Evolutionary conservation across 2,113 vertebrate species (phyloP), one percentile per base, ranked within the genome.

Genomic region (Delphinus delphis): DNA sequence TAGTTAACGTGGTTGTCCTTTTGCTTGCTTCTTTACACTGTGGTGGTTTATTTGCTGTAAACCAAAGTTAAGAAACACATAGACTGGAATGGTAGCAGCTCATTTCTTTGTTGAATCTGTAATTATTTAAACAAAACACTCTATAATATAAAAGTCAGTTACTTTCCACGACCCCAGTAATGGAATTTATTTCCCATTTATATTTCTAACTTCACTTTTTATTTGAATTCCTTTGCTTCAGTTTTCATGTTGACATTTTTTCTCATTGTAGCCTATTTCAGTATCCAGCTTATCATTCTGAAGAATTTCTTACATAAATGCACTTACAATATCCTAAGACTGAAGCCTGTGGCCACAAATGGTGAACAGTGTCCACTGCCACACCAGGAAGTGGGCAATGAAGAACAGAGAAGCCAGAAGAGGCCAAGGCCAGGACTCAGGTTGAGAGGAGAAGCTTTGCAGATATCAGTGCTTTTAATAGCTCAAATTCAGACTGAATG

Each of bases 131-230:
- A 95, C 44, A 67, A 73, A 80, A 50, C 3, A 12, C 14, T 60
- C 4, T 9, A 3, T 77, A 28, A 33, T n/a, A 21, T 81, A 80
- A 41, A 89, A 96, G 21, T 92, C 60, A 82, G 55, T 53, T 91
- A 38, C 36, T 97, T 96, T 68, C 12, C 1, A 11, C 88, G 33
- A 93, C n/a, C 21, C 5, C 26, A 38, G 20, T 21, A 41, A 76
- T 94, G 38, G 81, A 89, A 88, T 85, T 94, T 87, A 82, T 67
- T 96, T 96, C 47, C 44, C 95, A 71, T 83, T 94, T 97, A 8
- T 94, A 47, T 86, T 77, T 93, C 44, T 88, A 5, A 73, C 36
- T 47, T 92, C n/a, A 53, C 38, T 88, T 95, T 86, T 91, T 83
- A 6, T 55, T 85, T 68, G 62, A 67, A 65, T 83, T 63, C 82